Base-by-base conservation (phyloP, 2,888 invertebrate species). In the Tiphia femorata region DNA sequence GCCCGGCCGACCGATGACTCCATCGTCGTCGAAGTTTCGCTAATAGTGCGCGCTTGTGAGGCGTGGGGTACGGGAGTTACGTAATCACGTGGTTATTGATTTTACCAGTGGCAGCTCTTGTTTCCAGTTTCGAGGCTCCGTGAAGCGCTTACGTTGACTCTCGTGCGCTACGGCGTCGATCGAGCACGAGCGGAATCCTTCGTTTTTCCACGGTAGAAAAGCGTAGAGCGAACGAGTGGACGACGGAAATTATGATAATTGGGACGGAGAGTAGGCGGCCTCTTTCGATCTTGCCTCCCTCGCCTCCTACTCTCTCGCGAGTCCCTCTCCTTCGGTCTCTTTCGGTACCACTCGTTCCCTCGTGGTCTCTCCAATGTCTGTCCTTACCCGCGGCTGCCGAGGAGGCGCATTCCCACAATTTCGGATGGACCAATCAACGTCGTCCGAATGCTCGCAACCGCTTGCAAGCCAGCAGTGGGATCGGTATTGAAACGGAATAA, bases 371-470 rank as follows among this genome's bases (percentile, higher is more conserved):
- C 40, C 38, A 30, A 20, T 21, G 5, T 25, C 25, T 23, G 21
- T 38, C 23, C 21, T 8, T 44, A 23, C 41, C 58, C 50, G 30
- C 64, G n/a, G n/a, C n/a, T n/a, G n/a, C n/a, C n/a, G n/a, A n/a
- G 49, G 65, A 58, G 62, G 56, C 67, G 62, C 72, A 74, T 73
- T 74, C 73, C 62, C 70, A 70, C 73, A 74, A 73, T 74, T 75
- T 70, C 72, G 69, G 61, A 62, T 64, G 58, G 72, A 49, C 69
- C 69, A 72, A 72, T 70, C 67, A 59, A 64, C 67, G 63, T 52
- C 58, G 62, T 40, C 55, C 64, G 70, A 52, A 61, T n/a, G n/a
- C n/a, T n/a, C n/a, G n/a, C n/a, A n/a, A n/a, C n/a, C n/a, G n/a
- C 49, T 41, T 57, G 67, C 60, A 53, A 10, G 25, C 64, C 56